A percentile compares a stretch with the other conserved stretches of the same genome.
Evolutionary conservation across 2,888 invertebrate genomes (phyloP).

Genomic region (Caenorhabditis parvicauda): DNA sequence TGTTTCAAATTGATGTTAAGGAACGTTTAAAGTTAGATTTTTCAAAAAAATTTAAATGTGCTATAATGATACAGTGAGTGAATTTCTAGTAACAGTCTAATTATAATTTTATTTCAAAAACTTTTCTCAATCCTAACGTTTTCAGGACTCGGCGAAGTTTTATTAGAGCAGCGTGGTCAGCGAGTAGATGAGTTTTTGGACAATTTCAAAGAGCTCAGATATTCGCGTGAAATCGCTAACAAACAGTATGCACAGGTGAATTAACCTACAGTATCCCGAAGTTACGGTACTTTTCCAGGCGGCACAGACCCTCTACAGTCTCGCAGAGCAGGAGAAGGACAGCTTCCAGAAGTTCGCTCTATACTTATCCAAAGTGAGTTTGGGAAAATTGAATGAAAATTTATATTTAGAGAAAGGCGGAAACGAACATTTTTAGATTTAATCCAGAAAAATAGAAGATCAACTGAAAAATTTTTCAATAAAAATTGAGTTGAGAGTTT

Average conservation of each 20-base stretch:
- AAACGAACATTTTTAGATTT: too few species aligned
- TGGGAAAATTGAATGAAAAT: too few species aligned
- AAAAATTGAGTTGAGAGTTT: too few species aligned
- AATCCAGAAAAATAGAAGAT: too few species aligned
- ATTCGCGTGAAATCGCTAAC: conserved; percentile 18
- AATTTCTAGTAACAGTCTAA: too few species aligned
- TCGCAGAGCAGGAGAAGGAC: conserved; percentile 20
- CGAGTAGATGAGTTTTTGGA: conserved; percentile 25
- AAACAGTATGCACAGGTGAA: conserved; percentile 17
- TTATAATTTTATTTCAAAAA: neutral
- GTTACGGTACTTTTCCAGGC: conserved; percentile 4
- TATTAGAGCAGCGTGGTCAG: conserved; percentile 13
- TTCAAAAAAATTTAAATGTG: too few species aligned
- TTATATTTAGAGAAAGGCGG: too few species aligned
- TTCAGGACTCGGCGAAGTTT: conserved; percentile 8
- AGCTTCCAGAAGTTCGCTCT: conserved; percentile 16
- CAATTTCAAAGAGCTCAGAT: conserved; percentile 25
- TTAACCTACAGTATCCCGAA: neutral
- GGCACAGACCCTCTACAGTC: conserved; percentile 20
- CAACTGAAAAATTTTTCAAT: too few species aligned
- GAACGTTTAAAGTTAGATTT: too few species aligned
- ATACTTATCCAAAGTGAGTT: conserved; percentile 8
- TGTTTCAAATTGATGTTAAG: too few species aligned
- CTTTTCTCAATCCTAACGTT: neutral
- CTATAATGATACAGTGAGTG: too few species aligned